Conservation (phyloP, 2,797 vertebrate genomes). For the Xenops minutus region DNA sequence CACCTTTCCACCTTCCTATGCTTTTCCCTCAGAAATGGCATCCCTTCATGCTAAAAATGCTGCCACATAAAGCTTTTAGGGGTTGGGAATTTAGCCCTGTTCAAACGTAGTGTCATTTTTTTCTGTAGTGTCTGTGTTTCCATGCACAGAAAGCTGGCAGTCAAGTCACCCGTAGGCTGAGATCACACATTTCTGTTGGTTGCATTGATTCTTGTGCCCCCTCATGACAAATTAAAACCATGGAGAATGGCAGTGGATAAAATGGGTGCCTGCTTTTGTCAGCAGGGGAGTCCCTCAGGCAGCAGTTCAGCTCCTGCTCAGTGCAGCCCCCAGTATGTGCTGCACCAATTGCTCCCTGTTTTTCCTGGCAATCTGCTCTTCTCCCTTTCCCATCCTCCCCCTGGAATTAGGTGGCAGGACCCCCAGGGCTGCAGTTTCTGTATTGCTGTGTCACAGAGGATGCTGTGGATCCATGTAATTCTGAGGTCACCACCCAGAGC, state of each 20-base stretch:
- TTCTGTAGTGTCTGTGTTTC: background rate
- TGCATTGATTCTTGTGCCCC: background rate
- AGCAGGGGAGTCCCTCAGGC: background rate
- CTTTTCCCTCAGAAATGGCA: background rate
- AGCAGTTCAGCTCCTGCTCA: background rate
- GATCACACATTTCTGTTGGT: background rate
- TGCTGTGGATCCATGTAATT: background rate
- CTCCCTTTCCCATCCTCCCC: background rate
- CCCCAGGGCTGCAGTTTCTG: background rate
- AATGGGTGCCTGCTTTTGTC: background rate
- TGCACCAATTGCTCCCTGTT: background rate
- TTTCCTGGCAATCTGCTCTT: background rate
- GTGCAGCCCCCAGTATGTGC: rapidly evolving
- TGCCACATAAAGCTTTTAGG: background rate
- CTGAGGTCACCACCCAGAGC: background rate
- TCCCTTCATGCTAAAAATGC: background rate
- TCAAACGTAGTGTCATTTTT: background rate
- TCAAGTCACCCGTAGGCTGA: background rate
- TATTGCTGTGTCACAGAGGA: background rate
- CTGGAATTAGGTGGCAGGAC: too few relatives aligned
- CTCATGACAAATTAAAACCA: background rate
- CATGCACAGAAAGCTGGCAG: background rate
- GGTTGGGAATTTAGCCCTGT: background rate
- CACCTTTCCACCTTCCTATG: background rate
- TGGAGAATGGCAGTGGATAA: background rate